Evolutionary conservation across 2,888 invertebrate species (phyloP), one percentile per base, ranked within the genome.

Genomic region (Salticus scenicus): DNA sequence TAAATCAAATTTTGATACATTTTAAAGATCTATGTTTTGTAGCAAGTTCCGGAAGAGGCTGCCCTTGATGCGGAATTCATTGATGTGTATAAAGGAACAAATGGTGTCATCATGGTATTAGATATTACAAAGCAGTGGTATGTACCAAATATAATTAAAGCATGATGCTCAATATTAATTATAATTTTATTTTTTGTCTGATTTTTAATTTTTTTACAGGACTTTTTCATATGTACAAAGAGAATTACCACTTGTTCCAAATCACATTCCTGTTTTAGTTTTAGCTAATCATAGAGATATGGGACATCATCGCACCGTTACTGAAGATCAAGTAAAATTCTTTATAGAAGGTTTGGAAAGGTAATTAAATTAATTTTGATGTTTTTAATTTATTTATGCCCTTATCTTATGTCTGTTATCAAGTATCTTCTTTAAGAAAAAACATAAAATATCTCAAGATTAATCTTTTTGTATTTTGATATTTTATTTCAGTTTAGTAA

Each of bases 221-320:
- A 98, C 98, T 20, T 98, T 96, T 93, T 96, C 97, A 89, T 98
- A 98, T 92, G 95, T 98, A 17, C 95, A 97, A 89, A 93, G 96
- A 89, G 98, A 98, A 92, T 91, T 98, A 88, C 93, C 94, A 0
- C 94, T 94, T 91, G 94, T 98, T 75, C 93, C 94, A 0, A 72
- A 88, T 24, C 91, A 92, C 86, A 92, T 93, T 88, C 97, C 97
- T 0, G 94, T 98, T 12, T 94, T 98, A 77, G 94, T 98, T 42
- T 93, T 98, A 70, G 98, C 97, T 0, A 98, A 98, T 92, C 97
- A 97, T 91, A 95, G 97, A 90, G 98, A 98, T 91, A 97, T 98
- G 92, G 94, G 96, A n/a, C 98, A 98, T 91, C 98, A 98, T 90
- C 93, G 98, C 76, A 96, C 96, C 84, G 95, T 98, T 30, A 94